Conservation (phyloP, 2,113 vertebrate species). For the Tupaia chinensis region DNA sequence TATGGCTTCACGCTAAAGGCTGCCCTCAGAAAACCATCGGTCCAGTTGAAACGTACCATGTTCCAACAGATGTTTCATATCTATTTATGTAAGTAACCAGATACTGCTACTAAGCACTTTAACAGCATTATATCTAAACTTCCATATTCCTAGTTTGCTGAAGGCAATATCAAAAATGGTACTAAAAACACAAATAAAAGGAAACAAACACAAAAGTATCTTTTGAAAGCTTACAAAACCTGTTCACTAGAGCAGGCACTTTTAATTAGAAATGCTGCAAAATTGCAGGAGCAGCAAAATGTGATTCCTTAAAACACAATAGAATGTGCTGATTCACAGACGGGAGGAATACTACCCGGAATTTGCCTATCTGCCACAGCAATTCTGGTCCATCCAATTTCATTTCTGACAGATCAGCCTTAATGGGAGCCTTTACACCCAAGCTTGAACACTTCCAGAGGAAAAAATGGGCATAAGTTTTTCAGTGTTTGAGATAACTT, state of each 20-base stretch:
- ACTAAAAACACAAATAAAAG: slow-evolving; percentile 67
- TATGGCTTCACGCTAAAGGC: background rate
- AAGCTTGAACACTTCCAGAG: background rate
- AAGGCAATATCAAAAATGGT: slow-evolving; percentile 50
- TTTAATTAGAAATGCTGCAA: slow-evolving; percentile 72
- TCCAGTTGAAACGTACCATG: slow-evolving; percentile 2
- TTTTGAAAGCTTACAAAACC: slow-evolving; percentile 66
- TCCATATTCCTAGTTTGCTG: slow-evolving; percentile 56
- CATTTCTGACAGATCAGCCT: slow-evolving; percentile 60
- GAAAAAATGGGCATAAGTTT: background rate
- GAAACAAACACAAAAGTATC: slow-evolving; percentile 54
- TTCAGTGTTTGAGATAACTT: background rate
- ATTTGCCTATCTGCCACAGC: background rate
- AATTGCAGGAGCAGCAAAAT: slow-evolving; percentile 60
- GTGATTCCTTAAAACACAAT: slow-evolving; percentile 61
- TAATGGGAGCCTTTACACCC: background rate
- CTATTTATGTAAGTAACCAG: slow-evolving; percentile 34
- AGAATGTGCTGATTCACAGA: slow-evolving; percentile 56
- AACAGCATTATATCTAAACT: slow-evolving; percentile 32
- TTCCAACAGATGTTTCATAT: background rate
- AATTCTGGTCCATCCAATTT: background rate
- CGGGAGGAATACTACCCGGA: background rate
- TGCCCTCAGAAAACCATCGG: background rate
- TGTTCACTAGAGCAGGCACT: slow-evolving; percentile 50
- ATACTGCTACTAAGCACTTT: background rate